Conservation (phyloP, 2,888 invertebrate species). For the Spilarctia lutea region DNA sequence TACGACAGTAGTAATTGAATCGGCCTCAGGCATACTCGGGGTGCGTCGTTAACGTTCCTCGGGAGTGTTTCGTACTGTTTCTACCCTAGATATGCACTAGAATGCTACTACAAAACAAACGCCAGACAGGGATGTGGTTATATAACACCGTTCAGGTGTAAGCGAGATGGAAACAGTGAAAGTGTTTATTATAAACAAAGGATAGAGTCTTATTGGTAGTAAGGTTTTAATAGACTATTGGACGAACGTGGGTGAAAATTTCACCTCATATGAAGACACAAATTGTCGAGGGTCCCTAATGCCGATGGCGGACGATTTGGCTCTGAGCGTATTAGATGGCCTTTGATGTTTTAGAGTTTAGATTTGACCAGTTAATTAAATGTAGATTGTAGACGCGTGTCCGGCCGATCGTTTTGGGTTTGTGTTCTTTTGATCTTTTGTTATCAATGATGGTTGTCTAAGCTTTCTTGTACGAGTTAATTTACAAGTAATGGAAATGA, state of each 20-base stretch:
- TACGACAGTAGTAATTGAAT: conserved; percentile 86
- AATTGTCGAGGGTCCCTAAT: conserved; percentile 68
- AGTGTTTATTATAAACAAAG: conserved; percentile 86
- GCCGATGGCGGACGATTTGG: conserved; percentile 80
- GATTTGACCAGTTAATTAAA: conserved; percentile 80
- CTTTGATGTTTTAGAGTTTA: conserved; percentile 82
- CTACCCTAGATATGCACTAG: conserved; percentile 82
- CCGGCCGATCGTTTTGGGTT: conserved; percentile 67
- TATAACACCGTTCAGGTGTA: conserved; percentile 28
- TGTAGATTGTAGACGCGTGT: conserved; percentile 71
- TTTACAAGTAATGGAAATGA: neutral
- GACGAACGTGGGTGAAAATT: conserved; percentile 72
- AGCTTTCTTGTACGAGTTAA: conserved; percentile 29
- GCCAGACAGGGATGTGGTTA: conserved; percentile 61
- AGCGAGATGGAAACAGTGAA: conserved; percentile 69
- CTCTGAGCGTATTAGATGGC: conserved; percentile 82
- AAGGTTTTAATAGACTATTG: conserved; percentile 70
- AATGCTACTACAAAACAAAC: conserved; percentile 78
- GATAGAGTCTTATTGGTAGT: conserved; percentile 84
- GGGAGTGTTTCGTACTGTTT: conserved; percentile 72
- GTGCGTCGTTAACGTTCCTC: conserved; percentile 84
- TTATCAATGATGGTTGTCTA: conserved; percentile 42
- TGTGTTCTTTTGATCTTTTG: conserved; percentile 63
- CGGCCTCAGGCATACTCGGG: conserved; percentile 84
- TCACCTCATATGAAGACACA: conserved; percentile 71